Conservation (phyloP, 1,140 invertebrate genomes). For the Propsilocerus akamusi region DNA sequence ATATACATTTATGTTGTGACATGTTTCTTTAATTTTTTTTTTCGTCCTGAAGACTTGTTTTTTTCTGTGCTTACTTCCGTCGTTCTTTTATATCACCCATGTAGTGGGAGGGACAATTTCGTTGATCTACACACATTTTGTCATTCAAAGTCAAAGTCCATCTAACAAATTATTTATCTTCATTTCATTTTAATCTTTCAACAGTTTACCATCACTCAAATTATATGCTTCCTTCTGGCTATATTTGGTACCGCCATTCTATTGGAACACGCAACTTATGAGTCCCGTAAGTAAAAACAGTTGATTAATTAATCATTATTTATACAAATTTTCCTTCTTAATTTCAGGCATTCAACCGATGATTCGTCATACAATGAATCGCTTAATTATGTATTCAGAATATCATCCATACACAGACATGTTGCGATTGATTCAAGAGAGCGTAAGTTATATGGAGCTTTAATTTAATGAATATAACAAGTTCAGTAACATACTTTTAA, state of each 20-base stretch:
- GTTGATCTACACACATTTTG: not conserved
- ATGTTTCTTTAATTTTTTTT: conserved; percentile 4
- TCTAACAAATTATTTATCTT: not conserved
- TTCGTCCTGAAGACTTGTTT: not conserved
- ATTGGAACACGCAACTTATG: conserved; percentile 55
- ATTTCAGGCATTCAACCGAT: conserved; percentile 56
- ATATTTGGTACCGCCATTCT: conserved; percentile 56
- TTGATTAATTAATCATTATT: no score
- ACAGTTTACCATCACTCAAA: conserved; percentile 48
- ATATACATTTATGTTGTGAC: conserved; percentile 3
- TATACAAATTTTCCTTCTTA: no score
- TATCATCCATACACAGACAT: conserved; percentile 42
- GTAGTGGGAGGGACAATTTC: not conserved
- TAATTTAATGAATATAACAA: not conserved
- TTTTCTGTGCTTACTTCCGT: not conserved
- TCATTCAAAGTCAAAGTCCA: not conserved
- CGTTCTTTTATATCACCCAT: not conserved
- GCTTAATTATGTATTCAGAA: conserved; percentile 38
- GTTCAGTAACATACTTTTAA: not conserved
- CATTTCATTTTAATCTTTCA: not conserved
- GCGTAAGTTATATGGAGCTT: conserved; percentile 33
- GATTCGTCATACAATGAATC: conserved; percentile 44
- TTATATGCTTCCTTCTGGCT: conserved; percentile 46
- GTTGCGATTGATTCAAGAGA: conserved; percentile 65
- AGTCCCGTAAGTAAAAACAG: no score